These are phyloP conservation scores for Anastrepha obliqua DNA, from an alignment of 1,140 invertebrate genomes.

Conservation along the genomic window DNA sequence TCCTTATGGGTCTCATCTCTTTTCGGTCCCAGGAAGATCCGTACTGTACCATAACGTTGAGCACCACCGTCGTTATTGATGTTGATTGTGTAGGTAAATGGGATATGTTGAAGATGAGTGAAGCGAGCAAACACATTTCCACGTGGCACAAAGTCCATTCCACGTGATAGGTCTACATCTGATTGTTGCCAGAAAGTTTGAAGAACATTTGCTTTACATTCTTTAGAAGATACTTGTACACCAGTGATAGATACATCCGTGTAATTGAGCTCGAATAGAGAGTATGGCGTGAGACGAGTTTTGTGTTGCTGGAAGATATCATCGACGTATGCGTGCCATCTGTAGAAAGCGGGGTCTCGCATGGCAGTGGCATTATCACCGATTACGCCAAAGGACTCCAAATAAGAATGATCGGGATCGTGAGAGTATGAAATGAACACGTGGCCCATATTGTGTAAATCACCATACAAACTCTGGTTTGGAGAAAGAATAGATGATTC, in stretches of 20 bases:
- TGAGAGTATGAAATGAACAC: no score
- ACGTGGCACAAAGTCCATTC: conserved; percentile 84
- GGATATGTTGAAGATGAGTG: no score
- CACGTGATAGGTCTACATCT: conserved; percentile 79
- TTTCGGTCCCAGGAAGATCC: conserved; percentile 81
- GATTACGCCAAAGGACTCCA: conserved; percentile 82
- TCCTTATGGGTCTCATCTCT: no score
- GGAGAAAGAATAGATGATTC: no score
- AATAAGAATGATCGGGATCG: conserved; percentile 68
- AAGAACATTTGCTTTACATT: conserved; percentile 75
- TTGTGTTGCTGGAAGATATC: no score
- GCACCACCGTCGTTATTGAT: conserved; percentile 42
- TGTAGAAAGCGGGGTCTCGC: no score
- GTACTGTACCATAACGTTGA: conserved; percentile 80
- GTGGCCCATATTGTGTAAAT: no score
- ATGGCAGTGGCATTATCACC: conserved; percentile 74
- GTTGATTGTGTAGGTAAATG: no score
- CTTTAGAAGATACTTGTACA: conserved; percentile 75
- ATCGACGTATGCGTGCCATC: no score
- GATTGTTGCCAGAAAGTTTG: no score
- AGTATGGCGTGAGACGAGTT: conserved; percentile 77
- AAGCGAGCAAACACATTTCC: conserved; percentile 77
- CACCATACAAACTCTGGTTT: no score
- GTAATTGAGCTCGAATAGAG: conserved; percentile 78
- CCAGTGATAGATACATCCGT: conserved; percentile 79